Percentiles rank a stretch among this genome's conserved stretches.
These are phyloP conservation scores for Lasioglossum figueresi DNA, from an alignment of 2,888 invertebrate species.

Conservation along the genomic window DNA sequence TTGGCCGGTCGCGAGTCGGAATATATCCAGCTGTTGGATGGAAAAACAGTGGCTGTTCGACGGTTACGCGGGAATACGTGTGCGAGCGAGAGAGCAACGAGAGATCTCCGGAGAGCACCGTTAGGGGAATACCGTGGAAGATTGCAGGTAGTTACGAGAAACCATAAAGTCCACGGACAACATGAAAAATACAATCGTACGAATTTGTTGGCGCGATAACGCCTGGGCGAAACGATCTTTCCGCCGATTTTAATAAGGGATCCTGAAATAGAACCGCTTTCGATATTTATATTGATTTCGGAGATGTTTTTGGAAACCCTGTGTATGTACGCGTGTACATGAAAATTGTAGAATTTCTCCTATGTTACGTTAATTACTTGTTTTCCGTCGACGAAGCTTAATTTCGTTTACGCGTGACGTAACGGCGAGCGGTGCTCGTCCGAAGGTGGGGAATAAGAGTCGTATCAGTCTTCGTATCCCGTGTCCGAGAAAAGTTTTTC, in stretches of 20 bases:
- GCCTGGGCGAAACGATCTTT: constrained; percentile 30
- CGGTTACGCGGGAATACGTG: constrained; percentile 5
- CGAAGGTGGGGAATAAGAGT: constrained; percentile 51
- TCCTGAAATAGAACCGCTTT: too few relatives aligned
- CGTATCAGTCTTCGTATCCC: constrained; percentile 66
- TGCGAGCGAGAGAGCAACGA: constrained; percentile 1
- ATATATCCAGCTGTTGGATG: constrained; percentile 55
- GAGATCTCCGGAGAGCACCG: constrained; percentile 15
- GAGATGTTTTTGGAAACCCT: neutral
- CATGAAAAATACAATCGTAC: constrained; percentile 60
- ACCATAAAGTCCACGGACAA: constrained; percentile 54
- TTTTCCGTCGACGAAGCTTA: constrained; percentile 54
- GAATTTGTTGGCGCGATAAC: constrained; percentile 59
- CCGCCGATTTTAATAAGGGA: neutral
- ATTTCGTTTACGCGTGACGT: constrained; percentile 43
- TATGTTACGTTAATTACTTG: neutral
- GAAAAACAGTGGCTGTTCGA: constrained; percentile 35
- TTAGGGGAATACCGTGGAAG: constrained; percentile 44
- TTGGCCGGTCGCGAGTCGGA: constrained; percentile 47
- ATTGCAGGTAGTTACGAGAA: constrained; percentile 65
- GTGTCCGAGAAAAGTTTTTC: constrained; percentile 56
- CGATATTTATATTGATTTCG: too few relatives aligned
- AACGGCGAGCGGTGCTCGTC: constrained; percentile 40
- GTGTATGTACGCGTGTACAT: too few relatives aligned
- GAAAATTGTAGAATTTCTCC: neutral